Evolutionary conservation across 1,140 invertebrate species (phyloP), one percentile per base, ranked within the genome.

Genomic region (Dysdera silvatica): DNA sequence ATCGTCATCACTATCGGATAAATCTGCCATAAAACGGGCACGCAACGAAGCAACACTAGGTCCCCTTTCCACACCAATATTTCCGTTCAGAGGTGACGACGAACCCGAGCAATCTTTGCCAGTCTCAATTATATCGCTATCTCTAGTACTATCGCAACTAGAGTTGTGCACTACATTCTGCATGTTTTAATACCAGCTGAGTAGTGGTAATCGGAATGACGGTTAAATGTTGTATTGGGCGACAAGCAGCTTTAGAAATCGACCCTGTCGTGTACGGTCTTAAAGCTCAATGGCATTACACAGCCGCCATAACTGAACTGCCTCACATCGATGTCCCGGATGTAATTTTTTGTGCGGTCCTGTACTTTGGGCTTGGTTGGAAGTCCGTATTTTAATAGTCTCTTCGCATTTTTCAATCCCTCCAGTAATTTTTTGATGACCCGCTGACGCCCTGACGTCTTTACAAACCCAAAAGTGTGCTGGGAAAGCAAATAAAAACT

Each of bases 1-100:
- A 76, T 92, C 89, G 78, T 91, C 89, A 76, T 91, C 89, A 76
- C 88, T 91, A 80, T 89, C 88, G 69, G 88, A 91, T 77, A 88
- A 84, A 81, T 91, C 88, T 78, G 87, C 86, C 82, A 87, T 86
- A 83, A 86, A 88, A 82, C 84, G 84, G 69, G 86, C 83, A 78
- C 85, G 84, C 65, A 79, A 69, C 79, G 85, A 84, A 72, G 84
- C 83, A 80, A 85, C 84, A 75, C 83, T 85, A 80, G 87, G 67
- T 68, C 71, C 68, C 70, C 72, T 72, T 71, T 69, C 71, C 67
- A 69, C 56, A 57, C 67, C 66, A 61, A 67, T 70, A 57, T 64
- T 64, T 56, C 61, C 47, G 57, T 35, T 64, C 45, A 64, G 29
- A 59, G 70, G 69, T 58, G 69, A 66, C 43, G 69, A 64, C 37